These are phyloP conservation scores for Brachyalestes nurse DNA, from an alignment of 2,797 vertebrate species.

Conservation along the genomic window DNA sequence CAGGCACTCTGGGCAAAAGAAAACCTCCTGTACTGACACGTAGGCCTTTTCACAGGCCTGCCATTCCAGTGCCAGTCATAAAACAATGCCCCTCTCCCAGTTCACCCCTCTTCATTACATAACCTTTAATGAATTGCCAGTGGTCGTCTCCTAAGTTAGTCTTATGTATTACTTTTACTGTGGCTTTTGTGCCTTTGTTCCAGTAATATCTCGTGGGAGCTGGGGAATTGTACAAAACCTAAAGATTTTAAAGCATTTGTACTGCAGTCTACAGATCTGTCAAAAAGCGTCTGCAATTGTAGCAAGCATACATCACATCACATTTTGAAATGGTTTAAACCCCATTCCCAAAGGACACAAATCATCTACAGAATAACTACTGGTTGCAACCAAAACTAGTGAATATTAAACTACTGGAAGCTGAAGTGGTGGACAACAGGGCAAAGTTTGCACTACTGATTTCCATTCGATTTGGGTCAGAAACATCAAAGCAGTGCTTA, in stretches of 20 bases:
- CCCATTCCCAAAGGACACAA: not conserved
- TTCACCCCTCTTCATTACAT: constrained; percentile 25
- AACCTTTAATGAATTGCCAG: constrained; percentile 33
- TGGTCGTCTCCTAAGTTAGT: not conserved
- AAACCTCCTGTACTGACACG: constrained; percentile 41
- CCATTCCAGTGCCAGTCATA: constrained; percentile 39
- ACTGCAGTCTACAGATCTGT: not conserved
- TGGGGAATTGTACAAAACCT: not conserved
- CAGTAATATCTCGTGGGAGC: not conserved
- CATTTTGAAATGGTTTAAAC: not conserved
- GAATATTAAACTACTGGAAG: constrained; percentile 23
- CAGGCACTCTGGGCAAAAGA: constrained; percentile 12
- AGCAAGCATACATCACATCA: too few relatives aligned
- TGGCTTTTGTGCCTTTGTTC: not conserved
- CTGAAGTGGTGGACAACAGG: not conserved
- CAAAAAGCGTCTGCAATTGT: too few relatives aligned
- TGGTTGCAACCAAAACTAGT: not conserved
- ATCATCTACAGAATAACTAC: not conserved
- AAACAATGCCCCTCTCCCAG: constrained; percentile 40
- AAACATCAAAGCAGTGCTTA: constrained; percentile 36
- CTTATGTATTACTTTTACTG: not conserved
- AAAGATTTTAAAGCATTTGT: not conserved
- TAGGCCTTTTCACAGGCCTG: constrained; percentile 31
- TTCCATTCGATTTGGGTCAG: constrained; percentile 41
- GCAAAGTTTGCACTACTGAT: constrained; percentile 46